Base-by-base conservation (phyloP, 2,888 invertebrate species). In the Dasysyrphus tricinctus region DNA sequence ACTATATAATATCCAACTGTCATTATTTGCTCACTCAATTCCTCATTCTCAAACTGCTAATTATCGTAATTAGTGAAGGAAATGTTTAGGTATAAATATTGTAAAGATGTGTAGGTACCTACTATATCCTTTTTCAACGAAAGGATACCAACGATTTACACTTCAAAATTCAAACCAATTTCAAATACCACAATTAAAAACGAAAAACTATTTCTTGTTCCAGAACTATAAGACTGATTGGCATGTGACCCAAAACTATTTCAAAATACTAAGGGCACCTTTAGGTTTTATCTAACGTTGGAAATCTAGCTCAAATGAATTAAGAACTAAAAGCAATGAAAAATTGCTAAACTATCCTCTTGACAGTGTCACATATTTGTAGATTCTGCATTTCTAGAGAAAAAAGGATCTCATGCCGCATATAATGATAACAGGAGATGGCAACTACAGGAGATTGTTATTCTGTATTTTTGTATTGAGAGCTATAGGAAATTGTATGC, bases 271-370 rank as follows among this genome's bases (percentile, higher is more conserved):
- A 16, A 5, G 16, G 34, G 34, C 44, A 56, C 44, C 34, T 54
- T 14, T 34, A 51, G 72, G 44, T 70, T 69, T 80, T 76, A 84
- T 84, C 84, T 84, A 11, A 67, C 34, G 76, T 76, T 49, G 34
- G 59, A 67, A 65, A 59, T 67, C 70, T 44, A 65, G 51, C 65
- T 42, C 49, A 19, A 39, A 37, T 49, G 11, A 29, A 44, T 49
- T 12, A 19, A 42, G 11, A 42, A n/a, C 32, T 51, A 34, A 39
- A 47, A 54, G 44, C 56, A 56, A 44, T 77, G 77, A 81, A 81
- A 81, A 81, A 81, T 81, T 72, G 77, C 65, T 37, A 70, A 81
- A 69, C 44, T 80, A 65, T 75, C 75, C 54, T 75, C 54, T 54
- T 61, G 34, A 54, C 44, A 75, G 80, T 80, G 75, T 80, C 76